These are phyloP conservation scores for Temnothorax unifasciatus DNA, from an alignment of 2,888 invertebrate genomes.

Conservation along the genomic window DNA sequence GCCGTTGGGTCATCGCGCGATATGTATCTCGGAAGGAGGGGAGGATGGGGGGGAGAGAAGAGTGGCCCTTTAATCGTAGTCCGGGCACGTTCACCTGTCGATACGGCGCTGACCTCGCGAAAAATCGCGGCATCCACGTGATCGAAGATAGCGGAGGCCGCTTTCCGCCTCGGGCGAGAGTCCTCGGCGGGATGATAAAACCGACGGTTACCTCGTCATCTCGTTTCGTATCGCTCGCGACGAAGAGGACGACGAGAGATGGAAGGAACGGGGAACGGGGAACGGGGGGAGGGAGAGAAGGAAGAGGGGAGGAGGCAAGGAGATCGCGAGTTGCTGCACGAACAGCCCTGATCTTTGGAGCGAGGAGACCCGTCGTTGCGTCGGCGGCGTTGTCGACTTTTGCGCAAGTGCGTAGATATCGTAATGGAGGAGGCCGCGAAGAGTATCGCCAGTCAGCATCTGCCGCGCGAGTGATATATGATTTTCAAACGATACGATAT, in stretches of 20 bases:
- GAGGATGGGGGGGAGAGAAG: background rate
- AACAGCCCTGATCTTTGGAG: constrained; percentile 68
- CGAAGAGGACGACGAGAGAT: background rate
- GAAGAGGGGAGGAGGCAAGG: no score
- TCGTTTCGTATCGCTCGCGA: constrained; percentile 20
- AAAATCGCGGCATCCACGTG: constrained; percentile 37
- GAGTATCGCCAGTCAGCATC: constrained; percentile 59
- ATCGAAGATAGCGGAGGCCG: constrained; percentile 35
- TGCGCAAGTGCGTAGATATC: constrained; percentile 74
- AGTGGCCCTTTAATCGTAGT: background rate
- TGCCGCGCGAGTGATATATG: constrained; percentile 41
- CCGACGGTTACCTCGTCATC: constrained; percentile 23
- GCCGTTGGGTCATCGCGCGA: background rate
- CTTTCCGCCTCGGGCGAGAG: constrained; percentile 19
- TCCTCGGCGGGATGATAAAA: constrained; percentile 19
- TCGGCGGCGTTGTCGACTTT: constrained; percentile 54
- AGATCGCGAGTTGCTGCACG: constrained; percentile 13
- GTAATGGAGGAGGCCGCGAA: constrained; percentile 59
- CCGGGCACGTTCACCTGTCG: constrained; percentile 53
- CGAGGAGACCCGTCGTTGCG: constrained; percentile 44
- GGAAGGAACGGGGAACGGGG: background rate
- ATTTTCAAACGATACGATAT: constrained; percentile 46
- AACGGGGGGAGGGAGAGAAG: background rate
- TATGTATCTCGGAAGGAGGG: background rate
- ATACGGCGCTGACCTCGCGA: constrained; percentile 52